Percentiles rank a stretch among this genome's conserved stretches.
phyloP scores from a whole-genome alignment of 2,113 vertebrate species.

The Caranx melampygus region DNA sequence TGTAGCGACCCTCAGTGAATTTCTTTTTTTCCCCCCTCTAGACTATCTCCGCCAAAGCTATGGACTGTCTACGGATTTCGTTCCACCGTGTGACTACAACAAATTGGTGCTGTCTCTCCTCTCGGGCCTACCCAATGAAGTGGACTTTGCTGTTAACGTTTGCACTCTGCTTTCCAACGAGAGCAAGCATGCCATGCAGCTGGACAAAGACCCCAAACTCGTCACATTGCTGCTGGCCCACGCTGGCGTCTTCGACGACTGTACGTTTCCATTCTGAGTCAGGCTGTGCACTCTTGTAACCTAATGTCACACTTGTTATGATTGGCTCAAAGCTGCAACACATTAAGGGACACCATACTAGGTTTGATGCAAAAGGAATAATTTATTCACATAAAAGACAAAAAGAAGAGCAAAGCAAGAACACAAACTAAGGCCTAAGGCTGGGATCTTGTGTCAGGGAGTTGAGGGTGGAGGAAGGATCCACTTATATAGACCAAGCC shows the following conservation, averaged over 20 bases:
- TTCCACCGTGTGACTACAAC: constrained; percentile 97
- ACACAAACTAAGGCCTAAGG: no score
- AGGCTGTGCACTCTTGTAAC: not conserved
- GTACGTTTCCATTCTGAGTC: constrained; percentile 81
- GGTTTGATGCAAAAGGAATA: no score
- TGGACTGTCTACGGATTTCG: constrained; percentile 96
- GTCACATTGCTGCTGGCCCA: constrained; percentile 97
- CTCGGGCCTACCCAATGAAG: constrained; percentile 99
- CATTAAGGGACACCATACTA: no score
- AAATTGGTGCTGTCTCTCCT: constrained; percentile 99
- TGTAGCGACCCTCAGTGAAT: constrained; percentile 26
- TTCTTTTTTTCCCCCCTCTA: constrained; percentile 60
- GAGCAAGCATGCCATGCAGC: constrained; percentile 99
- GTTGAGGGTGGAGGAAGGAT: no score
- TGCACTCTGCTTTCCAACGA: constrained; percentile 99
- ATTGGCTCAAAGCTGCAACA: no score
- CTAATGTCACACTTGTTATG: no score
- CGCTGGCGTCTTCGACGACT: constrained; percentile 97
- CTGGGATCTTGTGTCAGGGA: no score
- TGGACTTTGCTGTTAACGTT: constrained; percentile 99
- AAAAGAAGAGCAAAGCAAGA: no score
- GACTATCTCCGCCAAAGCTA: constrained; percentile 99
- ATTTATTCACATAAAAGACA: no score
- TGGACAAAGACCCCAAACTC: constrained; percentile 99
- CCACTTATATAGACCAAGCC: no score